Base-by-base conservation (phyloP, 2,797 vertebrate genomes). In the Bradypus variegatus region DNA sequence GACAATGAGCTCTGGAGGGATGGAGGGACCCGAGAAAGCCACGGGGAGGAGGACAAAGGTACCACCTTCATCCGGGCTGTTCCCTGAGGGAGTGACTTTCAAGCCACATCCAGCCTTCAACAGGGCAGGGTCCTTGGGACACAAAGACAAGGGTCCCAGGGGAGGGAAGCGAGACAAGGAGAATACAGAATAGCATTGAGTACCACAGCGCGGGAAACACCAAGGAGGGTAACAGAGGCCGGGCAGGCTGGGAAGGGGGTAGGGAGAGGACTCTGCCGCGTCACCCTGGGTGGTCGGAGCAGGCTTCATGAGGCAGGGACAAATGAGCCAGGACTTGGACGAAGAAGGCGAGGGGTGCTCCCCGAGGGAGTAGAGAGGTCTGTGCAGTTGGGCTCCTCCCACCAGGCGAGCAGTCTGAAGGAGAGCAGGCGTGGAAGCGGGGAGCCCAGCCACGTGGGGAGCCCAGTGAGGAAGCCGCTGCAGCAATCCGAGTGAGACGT, bases 241-340 rank as follows among this genome's bases (percentile, higher is more conserved):
- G 16, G 9, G 19, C 3, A 27, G 36, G 11, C 27, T 1, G 2
- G 14, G 58, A 11, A 21, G 8, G 18, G 21, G 18, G 10, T 16
- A 15, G 18, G 16, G 0, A 8, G 16, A 10, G 3, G 2, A 5
- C 19, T 6, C 1, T 1, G 15, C 9, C 6, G 2, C 2, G 48
- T 27, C 6, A 3, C 5, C 0, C 0, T 3, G n/a, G 10, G 31
- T 2, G 12, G 48, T 50, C 31, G 8, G 33, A 23, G 19, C 10
- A 38, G 5, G 55, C 10, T 2, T 1, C 4, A 2, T 8, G 19
- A 13, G 5, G 53, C 67, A 29, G 29, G 1, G 6, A n/a, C 9
- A 1, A 18, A 69, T 31, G 14, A 31, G 79, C 2, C 14, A 81
- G 81, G 27, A n/a, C 62, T 6, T 11, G 48, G 69, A 72, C 73